These are phyloP conservation scores for Microchrysa polita DNA, from an alignment of 2,888 invertebrate genomes.

Conservation along the genomic window DNA sequence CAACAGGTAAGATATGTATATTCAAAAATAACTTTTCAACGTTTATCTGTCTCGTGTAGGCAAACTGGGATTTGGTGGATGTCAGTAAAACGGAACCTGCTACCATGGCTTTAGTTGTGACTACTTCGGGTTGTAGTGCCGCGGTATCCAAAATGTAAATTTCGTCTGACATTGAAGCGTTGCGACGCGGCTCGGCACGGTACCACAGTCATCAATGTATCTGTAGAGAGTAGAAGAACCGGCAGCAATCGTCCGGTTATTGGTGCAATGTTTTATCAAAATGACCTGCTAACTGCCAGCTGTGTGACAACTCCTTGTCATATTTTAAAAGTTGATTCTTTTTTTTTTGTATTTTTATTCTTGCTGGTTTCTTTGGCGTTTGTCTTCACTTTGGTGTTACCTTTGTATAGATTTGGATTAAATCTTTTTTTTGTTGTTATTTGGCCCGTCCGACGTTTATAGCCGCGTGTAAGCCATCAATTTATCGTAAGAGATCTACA, in stretches of 20 bases:
- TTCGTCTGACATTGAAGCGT: background rate
- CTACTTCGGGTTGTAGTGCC: too few species aligned
- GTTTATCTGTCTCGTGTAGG: too few species aligned
- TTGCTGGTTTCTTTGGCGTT: too few species aligned
- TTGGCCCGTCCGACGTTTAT: background rate
- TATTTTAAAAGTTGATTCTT: constrained; percentile 31
- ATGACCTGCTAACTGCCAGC: constrained; percentile 38
- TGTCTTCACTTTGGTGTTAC: too few species aligned
- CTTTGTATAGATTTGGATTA: too few species aligned
- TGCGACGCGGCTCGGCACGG: too few species aligned
- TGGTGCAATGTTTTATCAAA: constrained; percentile 18
- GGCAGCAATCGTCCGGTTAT: background rate
- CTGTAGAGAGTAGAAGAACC: too few species aligned
- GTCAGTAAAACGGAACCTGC: too few species aligned
- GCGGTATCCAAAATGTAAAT: too few species aligned
- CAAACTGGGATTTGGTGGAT: too few species aligned
- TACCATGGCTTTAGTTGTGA: too few species aligned
- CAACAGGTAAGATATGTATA: constrained; percentile 9
- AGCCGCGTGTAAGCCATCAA: constrained; percentile 17
- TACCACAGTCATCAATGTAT: background rate
- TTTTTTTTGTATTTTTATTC: background rate
- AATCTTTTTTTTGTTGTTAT: background rate
- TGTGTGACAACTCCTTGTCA: constrained; percentile 42
- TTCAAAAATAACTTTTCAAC: too few species aligned
- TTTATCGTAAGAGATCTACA: constrained; percentile 27